A percentile compares a stretch with the other conserved stretches of the same genome.
These are phyloP conservation scores for Argya squamiceps DNA, from an alignment of 2,797 vertebrate genomes.

Conservation along the genomic window DNA sequence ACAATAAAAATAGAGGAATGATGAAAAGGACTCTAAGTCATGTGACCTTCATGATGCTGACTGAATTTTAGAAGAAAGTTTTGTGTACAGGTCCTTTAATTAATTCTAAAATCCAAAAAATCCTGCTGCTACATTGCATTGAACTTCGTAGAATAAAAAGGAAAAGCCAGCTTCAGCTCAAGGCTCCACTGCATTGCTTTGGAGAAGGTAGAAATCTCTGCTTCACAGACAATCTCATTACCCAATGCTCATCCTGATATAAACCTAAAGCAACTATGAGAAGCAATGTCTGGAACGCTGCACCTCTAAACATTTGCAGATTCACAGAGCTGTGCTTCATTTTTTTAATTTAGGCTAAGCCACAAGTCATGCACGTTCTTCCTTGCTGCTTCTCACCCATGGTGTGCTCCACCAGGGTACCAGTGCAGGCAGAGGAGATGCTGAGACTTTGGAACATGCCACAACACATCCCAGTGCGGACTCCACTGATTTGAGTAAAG, in stretches of 20 bases:
- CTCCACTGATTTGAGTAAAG: background rate
- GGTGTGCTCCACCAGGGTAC: background rate
- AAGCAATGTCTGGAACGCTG: background rate
- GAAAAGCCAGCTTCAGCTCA: background rate
- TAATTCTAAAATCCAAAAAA: background rate
- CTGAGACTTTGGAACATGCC: background rate
- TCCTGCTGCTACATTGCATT: background rate
- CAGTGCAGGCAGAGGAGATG: background rate
- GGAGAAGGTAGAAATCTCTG: background rate
- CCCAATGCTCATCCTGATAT: background rate
- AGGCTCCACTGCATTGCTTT: background rate
- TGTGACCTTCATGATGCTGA: background rate
- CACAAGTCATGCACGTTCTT: background rate
- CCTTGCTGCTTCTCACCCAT: background rate
- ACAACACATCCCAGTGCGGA: background rate
- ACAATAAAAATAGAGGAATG: background rate
- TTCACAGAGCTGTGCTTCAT: background rate
- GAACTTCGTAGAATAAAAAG: background rate
- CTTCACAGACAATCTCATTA: background rate
- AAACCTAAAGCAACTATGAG: background rate
- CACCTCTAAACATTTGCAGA: background rate
- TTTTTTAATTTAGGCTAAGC: background rate
- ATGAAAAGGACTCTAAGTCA: background rate
- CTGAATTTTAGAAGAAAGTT: background rate
- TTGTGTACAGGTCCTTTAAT: background rate